Percentiles rank a stretch among this genome's conserved stretches.
Evolutionary conservation across 2,797 vertebrate species (phyloP).

Genomic region (Sciurus vulgaris): DNA sequence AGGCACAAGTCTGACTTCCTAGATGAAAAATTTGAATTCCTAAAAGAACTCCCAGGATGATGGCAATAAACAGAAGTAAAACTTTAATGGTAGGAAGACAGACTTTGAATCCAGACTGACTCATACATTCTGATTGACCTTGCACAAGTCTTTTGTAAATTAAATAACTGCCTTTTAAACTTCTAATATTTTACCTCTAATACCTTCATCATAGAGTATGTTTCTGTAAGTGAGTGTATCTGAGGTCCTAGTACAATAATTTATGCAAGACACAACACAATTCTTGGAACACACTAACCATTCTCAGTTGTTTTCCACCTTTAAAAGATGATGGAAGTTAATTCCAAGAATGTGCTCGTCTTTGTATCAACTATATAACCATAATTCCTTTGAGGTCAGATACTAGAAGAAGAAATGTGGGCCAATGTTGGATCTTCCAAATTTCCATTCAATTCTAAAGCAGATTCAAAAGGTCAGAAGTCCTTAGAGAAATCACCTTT

Average conservation of each 20-base stretch:
- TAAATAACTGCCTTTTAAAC: not conserved
- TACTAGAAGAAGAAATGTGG: not conserved
- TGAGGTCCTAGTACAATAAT: constrained; percentile 15
- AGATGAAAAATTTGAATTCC: constrained; percentile 7
- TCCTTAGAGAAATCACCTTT: not conserved
- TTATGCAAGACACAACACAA: constrained; percentile 10
- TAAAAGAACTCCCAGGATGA: not conserved
- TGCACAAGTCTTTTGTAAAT: not conserved
- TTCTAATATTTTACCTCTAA: not conserved
- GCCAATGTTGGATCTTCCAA: not conserved
- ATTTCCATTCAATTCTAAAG: constrained; percentile 21
- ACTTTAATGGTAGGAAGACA: not conserved
- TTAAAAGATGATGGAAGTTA: constrained; percentile 35
- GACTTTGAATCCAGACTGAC: constrained; percentile 13
- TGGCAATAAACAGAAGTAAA: constrained; percentile 17
- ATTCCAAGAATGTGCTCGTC: constrained; percentile 38
- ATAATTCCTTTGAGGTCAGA: not conserved
- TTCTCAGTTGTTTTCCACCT: constrained; percentile 31
- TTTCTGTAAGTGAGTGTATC: constrained; percentile 22
- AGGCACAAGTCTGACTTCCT: constrained; percentile 22
- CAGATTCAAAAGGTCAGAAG: constrained; percentile 32
- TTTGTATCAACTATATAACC: constrained; percentile 33
- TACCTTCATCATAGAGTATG: not conserved
- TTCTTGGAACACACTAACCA: constrained; percentile 21
- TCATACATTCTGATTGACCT: not conserved